phyloP scores from a whole-genome alignment of 1,140 invertebrate species.

The Aphelenchoides besseyi region DNA sequence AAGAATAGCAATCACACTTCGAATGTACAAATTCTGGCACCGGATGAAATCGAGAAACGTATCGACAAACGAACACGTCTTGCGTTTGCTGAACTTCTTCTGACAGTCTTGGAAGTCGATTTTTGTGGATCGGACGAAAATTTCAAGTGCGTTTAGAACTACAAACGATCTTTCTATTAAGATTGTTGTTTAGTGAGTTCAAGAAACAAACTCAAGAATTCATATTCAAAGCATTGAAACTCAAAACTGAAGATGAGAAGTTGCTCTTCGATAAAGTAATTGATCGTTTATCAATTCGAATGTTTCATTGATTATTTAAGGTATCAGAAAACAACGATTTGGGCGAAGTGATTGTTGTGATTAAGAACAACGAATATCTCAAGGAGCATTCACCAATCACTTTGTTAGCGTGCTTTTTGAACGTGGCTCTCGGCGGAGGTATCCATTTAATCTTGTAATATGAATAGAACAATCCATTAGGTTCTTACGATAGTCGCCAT shows the following conservation, averaged over 20 bases:
- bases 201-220: neutral
- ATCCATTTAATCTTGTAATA: neutral
- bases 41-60: neutral
- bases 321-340: neutral
- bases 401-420: neutral
- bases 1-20: no score
- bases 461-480: constrained; percentile 41
- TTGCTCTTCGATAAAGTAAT: neutral
- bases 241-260: neutral
- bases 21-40: neutral
- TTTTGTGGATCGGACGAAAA: neutral
- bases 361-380: neutral
- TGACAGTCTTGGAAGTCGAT: neutral
- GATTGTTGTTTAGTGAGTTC: constrained; percentile 6
- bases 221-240: neutral
- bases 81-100: neutral
- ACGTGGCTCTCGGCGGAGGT: neutral
- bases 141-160: neutral
- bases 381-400: neutral
- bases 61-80: neutral
- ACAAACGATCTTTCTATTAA: neutral
- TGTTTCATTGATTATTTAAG: neutral
- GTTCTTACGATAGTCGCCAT: constrained; percentile 65
- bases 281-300: neutral
- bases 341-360: neutral